Evolutionary conservation across 1,140 invertebrate genomes (phyloP), one percentile per base, ranked within the genome.

Genomic region (Zaprionus taronus): DNA sequence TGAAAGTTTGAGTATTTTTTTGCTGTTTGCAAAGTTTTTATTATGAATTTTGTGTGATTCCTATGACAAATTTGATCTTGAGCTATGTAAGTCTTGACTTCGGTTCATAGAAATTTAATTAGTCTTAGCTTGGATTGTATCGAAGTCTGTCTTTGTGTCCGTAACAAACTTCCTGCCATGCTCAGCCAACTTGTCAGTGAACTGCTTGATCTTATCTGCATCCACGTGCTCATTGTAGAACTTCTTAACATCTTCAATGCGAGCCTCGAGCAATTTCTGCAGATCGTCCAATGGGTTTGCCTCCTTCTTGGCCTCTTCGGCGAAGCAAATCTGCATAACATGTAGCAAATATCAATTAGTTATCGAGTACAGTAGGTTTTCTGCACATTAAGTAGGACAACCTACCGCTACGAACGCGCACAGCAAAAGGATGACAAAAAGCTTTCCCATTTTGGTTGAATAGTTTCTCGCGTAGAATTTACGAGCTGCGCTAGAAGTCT

Each of bases 331-430:
- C 70, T 36, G 26, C 2, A 26, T 47, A 7, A 47, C 7, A 2
- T 24, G 1, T 17, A n/a, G 20, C 4, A n/a, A 28, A 22, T 28
- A 15, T 34, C 4, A 64, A 14, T 51, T 11, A 24, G 20, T 22
- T 51, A 47, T 47, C 44, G 17, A 17, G 2, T 15, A 14, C 36
- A 15, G 14, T 41, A 41, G 5, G 11, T 24, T 51, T n/a, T 22
- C 20, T 49, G 0, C 4, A 22, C 1, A 11, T n/a, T 4, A 49
- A 9, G 4, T 20, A 12, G 12, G 5, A 2, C 5, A 22, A 57
- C 69, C 38, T 65, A 72, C 69, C 24, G 51, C 69, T 1, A 72
- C 36, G 14, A 72, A 41, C 11, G 69, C 69, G 53, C 49, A 44
- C 7, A 72, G 36, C 31, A 72, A n/a, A 14, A 72, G 53, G 6